Evolutionary conservation across 1,140 invertebrate species (phyloP), one percentile per base, ranked within the genome.

Genomic region (Phymastichus coffea): DNA sequence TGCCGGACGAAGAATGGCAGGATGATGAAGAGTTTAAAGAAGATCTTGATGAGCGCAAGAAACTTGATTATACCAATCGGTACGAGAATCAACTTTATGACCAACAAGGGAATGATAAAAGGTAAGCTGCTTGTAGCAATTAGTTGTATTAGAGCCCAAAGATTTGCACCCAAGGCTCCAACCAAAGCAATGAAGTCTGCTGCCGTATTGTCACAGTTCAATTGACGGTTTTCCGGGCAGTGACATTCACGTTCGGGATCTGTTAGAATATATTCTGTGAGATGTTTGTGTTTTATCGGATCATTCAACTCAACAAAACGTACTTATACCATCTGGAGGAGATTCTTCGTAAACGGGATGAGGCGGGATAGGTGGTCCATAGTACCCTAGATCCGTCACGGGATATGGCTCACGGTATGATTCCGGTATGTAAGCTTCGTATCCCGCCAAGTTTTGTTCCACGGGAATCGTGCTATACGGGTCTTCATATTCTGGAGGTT

Each of bases 31-130:
- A 73, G 17, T 41, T 73, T 73, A 0, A 71, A 28, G 4, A 68
- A 38, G 2, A 73, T 33, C 43, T 71, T 73, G 2, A 71, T 41
- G 0, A 65, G 28, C 48, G 68, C 66, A 20, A 73, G 57, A 47
- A 73, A 66, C 57, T 71, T 73, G 40, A 71, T 63, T n/a, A 73
- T 44, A 44, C 69, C 71, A 9, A 73, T 58, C 0, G 62, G 65
- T 0, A 73, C 41, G 14, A 73, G 40, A 12, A 66, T 56, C 2
- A 66, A 38, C 26, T 71, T 73, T 0, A 72, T 6, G 0, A 64
- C 15, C 4, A 73, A n/a, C 0, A 73, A n/a, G 0, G 71, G 70
- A 10, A 73, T 48, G 2, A 71, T 25, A 0, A 73, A 44, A 1
- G 66, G 66, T 6, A 68, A 10, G 25, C 43, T 64, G 43, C 35